These are phyloP conservation scores for Diabrotica undecimpunctata DNA, from an alignment of 1,140 invertebrate species.

Conservation along the genomic window DNA sequence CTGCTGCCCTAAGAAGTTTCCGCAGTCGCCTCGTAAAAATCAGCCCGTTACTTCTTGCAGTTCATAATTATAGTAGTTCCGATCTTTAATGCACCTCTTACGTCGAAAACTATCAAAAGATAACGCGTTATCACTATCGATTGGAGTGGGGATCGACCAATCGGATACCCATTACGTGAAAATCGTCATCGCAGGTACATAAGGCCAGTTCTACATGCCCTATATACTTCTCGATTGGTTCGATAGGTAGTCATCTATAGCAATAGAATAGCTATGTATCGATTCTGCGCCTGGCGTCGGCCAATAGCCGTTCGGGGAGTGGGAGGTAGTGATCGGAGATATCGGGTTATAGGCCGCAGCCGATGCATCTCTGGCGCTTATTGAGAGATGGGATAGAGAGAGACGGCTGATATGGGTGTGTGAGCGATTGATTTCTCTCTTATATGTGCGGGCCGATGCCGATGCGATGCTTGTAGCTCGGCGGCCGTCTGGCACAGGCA, in stretches of 20 bases:
- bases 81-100: too few species aligned
- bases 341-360: slow-evolving; percentile 19
- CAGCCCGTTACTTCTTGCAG: too few species aligned
- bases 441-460: slow-evolving; percentile 7
- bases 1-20: too few species aligned
- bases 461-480: background rate
- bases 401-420: slow-evolving; percentile 21
- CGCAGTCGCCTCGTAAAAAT: too few species aligned
- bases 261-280: slow-evolving; percentile 48
- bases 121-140: slow-evolving; percentile 7
- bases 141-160: slow-evolving; percentile 15
- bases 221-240: slow-evolving; percentile 45
- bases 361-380: slow-evolving; percentile 17
- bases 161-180: slow-evolving; percentile 17
- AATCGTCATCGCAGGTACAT: slow-evolving; percentile 20
- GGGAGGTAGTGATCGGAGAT: slow-evolving; percentile 19
- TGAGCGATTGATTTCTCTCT: slow-evolving; percentile 18
- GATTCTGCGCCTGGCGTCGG: slow-evolving; percentile 43
- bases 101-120: background rate
- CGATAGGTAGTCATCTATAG: slow-evolving; percentile 50
- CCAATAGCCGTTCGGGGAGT: slow-evolving; percentile 36
- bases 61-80: too few species aligned
- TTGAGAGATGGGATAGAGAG: slow-evolving; percentile 16
- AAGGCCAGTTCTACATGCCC: slow-evolving; percentile 27
- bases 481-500: background rate